A percentile compares a stretch with the other conserved stretches of the same genome.
These are phyloP conservation scores for Acronicta alni DNA, from an alignment of 2,888 invertebrate genomes.

Conservation along the genomic window DNA sequence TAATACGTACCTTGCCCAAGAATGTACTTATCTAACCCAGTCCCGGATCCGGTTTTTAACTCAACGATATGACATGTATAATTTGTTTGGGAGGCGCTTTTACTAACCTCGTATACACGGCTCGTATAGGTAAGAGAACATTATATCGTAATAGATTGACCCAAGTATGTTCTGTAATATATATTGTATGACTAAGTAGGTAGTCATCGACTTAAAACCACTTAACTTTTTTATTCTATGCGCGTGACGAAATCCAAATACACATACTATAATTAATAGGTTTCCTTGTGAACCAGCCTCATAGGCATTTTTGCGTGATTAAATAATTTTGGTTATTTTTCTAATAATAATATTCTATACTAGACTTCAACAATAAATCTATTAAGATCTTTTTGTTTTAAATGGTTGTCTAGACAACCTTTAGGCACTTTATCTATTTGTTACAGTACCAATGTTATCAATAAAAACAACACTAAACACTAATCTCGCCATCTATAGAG, in stretches of 20 bases:
- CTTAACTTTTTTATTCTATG: constrained; percentile 9
- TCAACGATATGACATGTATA: constrained; percentile 14
- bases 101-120: constrained; percentile 11
- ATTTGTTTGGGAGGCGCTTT: constrained; percentile 14
- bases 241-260: background rate
- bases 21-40: constrained; percentile 32
- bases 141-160: constrained; percentile 38
- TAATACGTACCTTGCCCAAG: constrained; percentile 27
- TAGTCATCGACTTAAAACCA: constrained; percentile 19
- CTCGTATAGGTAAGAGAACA: constrained; percentile 11
- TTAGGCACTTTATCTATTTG: constrained; percentile 10
- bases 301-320: constrained; percentile 4
- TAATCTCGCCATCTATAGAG: constrained; percentile 26
- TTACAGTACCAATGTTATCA: constrained; percentile 17
- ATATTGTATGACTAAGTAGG: constrained; percentile 22
- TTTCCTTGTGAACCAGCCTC: background rate
- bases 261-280: constrained; percentile 1
- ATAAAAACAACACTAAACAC: constrained; percentile 14
- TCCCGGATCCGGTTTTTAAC: constrained; percentile 38
- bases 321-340: constrained; percentile 6
- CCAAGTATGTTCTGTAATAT: constrained; percentile 42
- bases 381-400: constrained; percentile 5
- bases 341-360: background rate
- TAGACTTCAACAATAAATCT: constrained; percentile 1
- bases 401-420: constrained; percentile 4